Base-by-base conservation (phyloP, 2,797 vertebrate species). In the Sebastes matsubarae region DNA sequence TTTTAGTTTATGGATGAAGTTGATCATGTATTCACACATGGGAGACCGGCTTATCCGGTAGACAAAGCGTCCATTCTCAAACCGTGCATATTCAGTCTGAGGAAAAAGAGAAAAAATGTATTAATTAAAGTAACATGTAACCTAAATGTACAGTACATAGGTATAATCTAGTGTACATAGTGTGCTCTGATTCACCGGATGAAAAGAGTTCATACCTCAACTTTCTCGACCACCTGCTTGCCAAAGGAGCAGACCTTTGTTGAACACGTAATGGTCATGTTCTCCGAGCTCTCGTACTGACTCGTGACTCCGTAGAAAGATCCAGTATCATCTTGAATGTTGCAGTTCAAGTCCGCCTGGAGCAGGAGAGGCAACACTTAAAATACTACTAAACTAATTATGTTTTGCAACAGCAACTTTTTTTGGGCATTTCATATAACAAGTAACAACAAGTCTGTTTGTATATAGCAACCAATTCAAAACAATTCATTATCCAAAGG, bases 11-110 rank as follows among this genome's bases (percentile, higher is more conserved):
- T 99, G 98, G 95, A 99, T 99, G 95, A 99, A 99, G 95, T 99
- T 99, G 94, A 99, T 99, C 99, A 99, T 99, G 85, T 99, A 99
- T 97, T 99, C 98, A 94, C 99, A 99, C 99, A 99, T 99, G 0
- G 99, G 99, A 59, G 99, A 99, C 68, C 99, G 96, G 89, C 97
- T 98, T 97, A 99, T 99, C 92, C 98, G 96, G 94, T 98, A 99
- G 73, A 99, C 97, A 12, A 99, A 99, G 70, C 98, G 96, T 54
- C 99, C 98, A 3, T 99, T 99, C 93, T 99, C 98, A 89, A 99
- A 99, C 90, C 98, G 96, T 66, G 98, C 97, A 64, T 99, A 99
- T 93, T 99, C 98, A 88, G 99, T 99, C 98, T 99, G 67, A 59
- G 70, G 27, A 52, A 13, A 79, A 46, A 76, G 9, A 69, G 20